Base-by-base conservation (phyloP, 2,113 vertebrate species). In the Proteles cristata region DNA sequence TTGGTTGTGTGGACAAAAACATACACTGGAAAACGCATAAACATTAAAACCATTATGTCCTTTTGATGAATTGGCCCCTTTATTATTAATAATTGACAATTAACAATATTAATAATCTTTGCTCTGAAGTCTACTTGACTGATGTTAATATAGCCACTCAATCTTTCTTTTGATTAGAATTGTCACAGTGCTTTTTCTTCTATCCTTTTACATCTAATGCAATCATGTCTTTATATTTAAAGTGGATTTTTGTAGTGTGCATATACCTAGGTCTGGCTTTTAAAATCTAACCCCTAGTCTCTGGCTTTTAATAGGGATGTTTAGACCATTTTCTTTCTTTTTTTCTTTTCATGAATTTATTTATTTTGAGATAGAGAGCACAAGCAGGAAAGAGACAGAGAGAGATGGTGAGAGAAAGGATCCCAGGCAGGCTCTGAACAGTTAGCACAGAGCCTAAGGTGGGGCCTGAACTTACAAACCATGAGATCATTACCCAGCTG, bases 81-180 rank as follows among this genome's bases (percentile, higher is more conserved):
- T 88, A 71, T 53, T 94, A 61, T 39, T 94, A 39, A 80, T 55
- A 79, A 94, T 48, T 81, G 50, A 31, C 19, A 68, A 50, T 33
- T 68, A 63, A 31, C 69, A 33, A 74, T 76, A 31, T 28, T 88
- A 82, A 45, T 33, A 17, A 83, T 83, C 28, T 77, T 77, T 61
- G 33, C 71, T 76, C 33, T 12, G 65, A 82, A 86, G 5, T 55
- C 71, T 53, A 43, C 39, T 61, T 66, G 61, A 63, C 23, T 39
- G 53, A 35, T 74, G 61, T 33, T 39, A 93, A 65, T 39, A 53
- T 53, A 93, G 43, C 68, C 55, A 83, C 26, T 89, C 26, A 12
- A 53, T 89, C 61, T 94, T 83, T 82, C n/a, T 74, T 94, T 83
- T 74, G 39, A 83, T 33, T n/a, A 65, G 33, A 33, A n/a, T 83